Conservation (phyloP, 2,113 vertebrate genomes). For the Malaclemys terrapin region DNA sequence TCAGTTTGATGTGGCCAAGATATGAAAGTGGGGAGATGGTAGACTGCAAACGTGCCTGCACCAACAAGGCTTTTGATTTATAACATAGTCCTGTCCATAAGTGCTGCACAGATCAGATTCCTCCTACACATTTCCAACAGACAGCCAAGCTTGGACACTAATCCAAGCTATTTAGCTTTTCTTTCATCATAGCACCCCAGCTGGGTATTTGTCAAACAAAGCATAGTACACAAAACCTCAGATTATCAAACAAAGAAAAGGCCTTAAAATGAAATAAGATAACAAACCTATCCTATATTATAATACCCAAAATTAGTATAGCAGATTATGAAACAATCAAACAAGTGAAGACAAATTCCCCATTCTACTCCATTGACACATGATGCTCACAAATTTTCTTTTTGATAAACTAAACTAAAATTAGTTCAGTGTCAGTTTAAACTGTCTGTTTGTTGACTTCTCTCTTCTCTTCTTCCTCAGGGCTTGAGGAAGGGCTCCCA, state of each 20-base stretch:
- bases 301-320: not conserved
- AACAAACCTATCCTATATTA: not conserved
- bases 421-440: not conserved
- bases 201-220: not conserved
- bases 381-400: not conserved
- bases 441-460: not conserved
- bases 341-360: not conserved
- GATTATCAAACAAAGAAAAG: not conserved
- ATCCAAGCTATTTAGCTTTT: fast-evolving
- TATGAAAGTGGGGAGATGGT: not conserved
- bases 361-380: not conserved
- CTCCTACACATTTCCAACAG: not conserved
- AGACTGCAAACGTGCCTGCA: not conserved
- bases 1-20: not conserved
- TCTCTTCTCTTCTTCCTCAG: not conserved
- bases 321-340: not conserved
- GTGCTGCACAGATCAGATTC: not conserved
- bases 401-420: not conserved
- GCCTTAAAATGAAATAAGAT: not conserved
- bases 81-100: not conserved
- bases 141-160: not conserved
- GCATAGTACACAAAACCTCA: not conserved
- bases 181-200: not conserved
- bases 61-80: not conserved
- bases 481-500: not conserved